Percentiles rank a stretch among this genome's conserved stretches.
phyloP scores from a whole-genome alignment of 1,140 invertebrate species.

The Helicoverpa armigera region DNA sequence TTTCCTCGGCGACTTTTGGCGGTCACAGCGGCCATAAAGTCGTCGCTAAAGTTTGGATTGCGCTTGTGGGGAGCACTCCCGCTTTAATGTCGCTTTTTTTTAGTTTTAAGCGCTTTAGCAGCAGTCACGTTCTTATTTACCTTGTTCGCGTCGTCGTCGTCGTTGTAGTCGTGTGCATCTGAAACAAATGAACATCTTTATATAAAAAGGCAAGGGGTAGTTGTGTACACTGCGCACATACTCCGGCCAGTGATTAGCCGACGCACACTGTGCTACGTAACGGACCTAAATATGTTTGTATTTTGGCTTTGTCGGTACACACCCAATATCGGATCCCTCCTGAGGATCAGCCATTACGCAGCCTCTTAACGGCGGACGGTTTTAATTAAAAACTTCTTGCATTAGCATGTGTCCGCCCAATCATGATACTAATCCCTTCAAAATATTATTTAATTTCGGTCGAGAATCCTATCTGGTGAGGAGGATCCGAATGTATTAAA shows the following conservation, averaged over 20 bases:
- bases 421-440: constrained; percentile 77
- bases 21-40: constrained; percentile 81
- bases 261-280: constrained; percentile 70
- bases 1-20: constrained; percentile 81
- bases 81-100: constrained; percentile 74
- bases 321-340: constrained; percentile 82
- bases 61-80: constrained; percentile 67
- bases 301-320: constrained; percentile 78
- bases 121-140: constrained; percentile 66
- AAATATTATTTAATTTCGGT: constrained; percentile 80
- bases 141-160: constrained; percentile 73
- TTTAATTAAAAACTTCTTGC: constrained; percentile 87
- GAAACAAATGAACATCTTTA: constrained; percentile 60
- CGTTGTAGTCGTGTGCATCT: constrained; percentile 78
- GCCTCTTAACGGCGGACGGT: constrained; percentile 83
- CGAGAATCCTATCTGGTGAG: constrained; percentile 52
- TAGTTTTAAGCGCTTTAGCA: constrained; percentile 65
- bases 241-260: constrained; percentile 78
- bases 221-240: constrained; percentile 60
- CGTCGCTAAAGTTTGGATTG: constrained; percentile 80
- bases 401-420: constrained; percentile 81
- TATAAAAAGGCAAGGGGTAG: constrained; percentile 75
- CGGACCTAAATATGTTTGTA: constrained; percentile 86
- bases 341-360: constrained; percentile 82
- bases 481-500: constrained; percentile 18